Base-by-base conservation (phyloP, 2,888 invertebrate genomes). In the Zootermopsis nevadensis region DNA sequence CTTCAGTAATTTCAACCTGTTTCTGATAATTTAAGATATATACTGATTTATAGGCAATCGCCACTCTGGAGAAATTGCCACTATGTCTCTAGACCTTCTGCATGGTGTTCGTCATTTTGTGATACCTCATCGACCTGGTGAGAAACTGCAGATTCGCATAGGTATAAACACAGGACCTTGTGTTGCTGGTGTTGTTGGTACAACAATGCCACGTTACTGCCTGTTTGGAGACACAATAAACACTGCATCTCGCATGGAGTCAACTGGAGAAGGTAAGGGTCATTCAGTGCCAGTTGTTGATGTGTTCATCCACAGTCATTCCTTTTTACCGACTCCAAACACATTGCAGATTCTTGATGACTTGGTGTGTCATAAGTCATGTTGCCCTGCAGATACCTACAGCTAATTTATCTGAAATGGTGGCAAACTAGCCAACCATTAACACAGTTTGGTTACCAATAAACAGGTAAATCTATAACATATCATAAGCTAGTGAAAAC, bases 181-280 rank as follows among this genome's bases (percentile, higher is more conserved):
- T 84, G 93, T 93, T 19, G 93, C 93, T 0, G 93, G 93, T 0
- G 93, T 93, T 0, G 93, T 93, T 0, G 93, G 93, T 2, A 90
- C 91, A 81, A 91, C 90, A 48, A 93, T 93, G 92, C 93, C 93
- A 0, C 89, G 93, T 76, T 93, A 93, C 88, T 93, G 93, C 86
- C 90, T 93, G 60, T 92, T 92, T 84, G 92, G 93, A 0, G 93
- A 93, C 87, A 92, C 93, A 4, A 93, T 93, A 83, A 93, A 93
- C 86, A 93, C 93, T 0, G 93, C 93, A 0, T 92, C 93, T 77
- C 89, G 93, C 77, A 93, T 94, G 93, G 93, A 94, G 87, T 92
- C 91, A 74, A 91, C 91, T 0, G 92, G 93, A 0, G 91, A 91
- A 83, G 86, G 88, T 88, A 83, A 86, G 86, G 19, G 15, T 48